phyloP scores from a whole-genome alignment of 2,888 invertebrate genomes.

The Pseudoips prasinana region DNA sequence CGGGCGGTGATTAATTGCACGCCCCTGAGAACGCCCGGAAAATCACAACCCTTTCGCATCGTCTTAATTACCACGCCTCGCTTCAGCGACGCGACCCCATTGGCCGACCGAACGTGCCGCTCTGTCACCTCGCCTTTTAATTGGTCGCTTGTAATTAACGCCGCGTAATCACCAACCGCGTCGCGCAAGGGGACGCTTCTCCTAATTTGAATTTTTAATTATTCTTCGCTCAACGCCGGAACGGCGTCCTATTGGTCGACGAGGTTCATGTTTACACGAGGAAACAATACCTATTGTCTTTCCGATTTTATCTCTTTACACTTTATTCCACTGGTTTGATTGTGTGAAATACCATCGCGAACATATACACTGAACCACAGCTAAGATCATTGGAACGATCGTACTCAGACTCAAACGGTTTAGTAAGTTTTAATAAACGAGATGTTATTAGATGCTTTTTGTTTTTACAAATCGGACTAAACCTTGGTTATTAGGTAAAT shows the following conservation, averaged over 20 bases:
- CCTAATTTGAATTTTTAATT: slow-evolving; percentile 81
- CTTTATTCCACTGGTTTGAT: slow-evolving; percentile 25
- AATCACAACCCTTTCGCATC: slow-evolving; percentile 76
- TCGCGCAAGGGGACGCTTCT: slow-evolving; percentile 63
- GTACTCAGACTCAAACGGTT: too few species aligned
- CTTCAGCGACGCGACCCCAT: slow-evolving; percentile 65
- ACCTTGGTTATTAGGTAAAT: too few species aligned
- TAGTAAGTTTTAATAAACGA: too few species aligned
- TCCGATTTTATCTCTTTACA: slow-evolving; percentile 36
- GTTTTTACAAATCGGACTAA: too few species aligned
- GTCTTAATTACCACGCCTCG: slow-evolving; percentile 80
- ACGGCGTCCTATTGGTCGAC: slow-evolving; percentile 60
- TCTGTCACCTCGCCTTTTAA: slow-evolving; percentile 69
- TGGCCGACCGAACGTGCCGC: slow-evolving; percentile 53
- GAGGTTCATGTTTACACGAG: slow-evolving; percentile 49
- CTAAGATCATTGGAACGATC: too few species aligned
- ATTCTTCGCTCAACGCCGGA: slow-evolving; percentile 39
- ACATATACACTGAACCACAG: too few species aligned
- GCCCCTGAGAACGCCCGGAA: slow-evolving; percentile 65
- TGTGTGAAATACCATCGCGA: slow-evolving; percentile 15
- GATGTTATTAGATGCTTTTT: too few species aligned
- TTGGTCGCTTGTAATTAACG: slow-evolving; percentile 78
- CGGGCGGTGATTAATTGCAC: slow-evolving; percentile 68
- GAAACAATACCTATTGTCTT: slow-evolving; percentile 66
- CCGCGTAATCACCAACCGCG: slow-evolving; percentile 72